Base-by-base conservation (phyloP, 2,888 invertebrate genomes). In the Pammene fasciana region DNA sequence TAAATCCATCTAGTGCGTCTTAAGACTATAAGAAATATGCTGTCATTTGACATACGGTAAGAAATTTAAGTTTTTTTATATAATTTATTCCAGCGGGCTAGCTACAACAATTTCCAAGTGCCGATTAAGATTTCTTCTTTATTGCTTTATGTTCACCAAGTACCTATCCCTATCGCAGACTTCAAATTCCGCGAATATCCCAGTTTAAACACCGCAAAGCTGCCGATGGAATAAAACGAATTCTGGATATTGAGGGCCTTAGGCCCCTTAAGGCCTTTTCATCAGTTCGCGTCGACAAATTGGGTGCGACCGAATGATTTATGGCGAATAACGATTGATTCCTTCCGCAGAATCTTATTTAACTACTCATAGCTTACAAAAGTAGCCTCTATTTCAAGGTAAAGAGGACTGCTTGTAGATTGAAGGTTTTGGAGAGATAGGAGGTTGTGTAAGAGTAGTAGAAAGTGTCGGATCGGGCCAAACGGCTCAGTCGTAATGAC, bases 271-370 rank as follows among this genome's bases (percentile, higher is more conserved):
- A 66, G 72, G 77, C 76, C 82, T 79, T 84, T 85, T 84, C 84
- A 85, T 84, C 84, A 83, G 81, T 77, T 79, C 74, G 75, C 77
- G 77, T 77, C 78, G 80, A 81, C 84, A 82, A 85, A 84, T 83
- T 83, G 82, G 81, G 83, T 80, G 77, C 77, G 76, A 75, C 78
- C 82, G 84, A 82, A 83, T 85, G 84, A 85, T 85, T 85, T 84
- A 85, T 82, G 82, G 80, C 80, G 74, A 76, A 80, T 79, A 82
- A 50, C 48, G 38, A 11, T 38, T 18, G 1, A 2, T 52, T 41
- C 18, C 52, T 62, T 26, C n/a, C 41, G 9, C n/a, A 7, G 41
- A 41, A 18, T 34, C 62, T n/a, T n/a, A 52, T 62, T 41, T 52
- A 7, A 54, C 54, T n/a, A 4, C n/a, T 48, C 16, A n/a, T 26